Base-by-base conservation (phyloP, 2,797 vertebrate genomes). In the Florisuga fusca region DNA sequence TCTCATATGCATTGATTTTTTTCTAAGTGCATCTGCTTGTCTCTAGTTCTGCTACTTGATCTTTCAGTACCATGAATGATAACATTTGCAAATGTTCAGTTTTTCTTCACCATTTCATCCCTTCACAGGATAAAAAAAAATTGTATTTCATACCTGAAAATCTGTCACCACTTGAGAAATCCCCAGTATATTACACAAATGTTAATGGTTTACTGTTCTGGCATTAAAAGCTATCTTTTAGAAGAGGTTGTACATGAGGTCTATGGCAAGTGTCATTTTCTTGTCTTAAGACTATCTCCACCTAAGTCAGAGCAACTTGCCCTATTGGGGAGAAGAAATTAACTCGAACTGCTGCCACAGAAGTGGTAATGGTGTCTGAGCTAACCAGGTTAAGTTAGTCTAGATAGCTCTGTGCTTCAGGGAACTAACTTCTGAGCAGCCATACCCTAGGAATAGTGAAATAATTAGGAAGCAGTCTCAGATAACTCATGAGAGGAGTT, bases 31-130 rank as follows among this genome's bases (percentile, higher is more conserved):
- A 76, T 95, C 80, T 95, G 64, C 75, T 94, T 91, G 50, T 91
- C 73, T 95, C 82, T 87, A 92, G 67, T 93, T 90, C 86, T 84
- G 73, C 66, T 90, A 86, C 79, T 73, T 80, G 94, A 95, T 94
- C 88, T 72, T 74, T 96, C 23, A 94, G 66, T 81, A 83, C 79
- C 68, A 82, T 7, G 2, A 51, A 61, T n/a, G 46, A 86, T 78
- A 67, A 75, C n/a, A 53, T 92, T 87, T 93, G 64, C 86, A 85
- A 86, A 33, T 27, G 22, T 59, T 84, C 57, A 29, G 31, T 38
- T 77, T 94, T 79, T 34, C 58, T 78, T 96, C 62, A 57, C 38
- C 22, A 81, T 12, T 25, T 94, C 68, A 53, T 63, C 45, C 50
- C n/a, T 90, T 88, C 26, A 36, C 0, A 2, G 14, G 59, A 19